phyloP scores from a whole-genome alignment of 2,888 invertebrate genomes.

The Zhuqinia jingwanae region DNA sequence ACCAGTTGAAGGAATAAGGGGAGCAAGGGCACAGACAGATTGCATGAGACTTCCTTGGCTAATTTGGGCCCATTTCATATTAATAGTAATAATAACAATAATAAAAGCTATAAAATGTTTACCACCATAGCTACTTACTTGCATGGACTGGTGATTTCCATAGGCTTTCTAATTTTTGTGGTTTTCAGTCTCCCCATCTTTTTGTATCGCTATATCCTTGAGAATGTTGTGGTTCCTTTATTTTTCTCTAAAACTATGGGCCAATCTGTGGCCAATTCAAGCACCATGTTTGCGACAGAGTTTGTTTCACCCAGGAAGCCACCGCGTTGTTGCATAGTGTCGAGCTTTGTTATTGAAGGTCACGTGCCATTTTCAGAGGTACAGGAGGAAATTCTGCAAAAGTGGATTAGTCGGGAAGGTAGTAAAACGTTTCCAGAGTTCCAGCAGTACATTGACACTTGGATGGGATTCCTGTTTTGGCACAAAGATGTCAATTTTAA shows the following conservation, averaged over 20 bases:
- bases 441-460: slow-evolving; percentile 35
- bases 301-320: slow-evolving; percentile 7
- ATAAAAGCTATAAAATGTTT: too few species aligned
- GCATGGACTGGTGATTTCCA: background rate
- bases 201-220: slow-evolving; percentile 13
- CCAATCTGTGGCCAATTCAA: slow-evolving; percentile 1
- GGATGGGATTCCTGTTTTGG: slow-evolving; percentile 60
- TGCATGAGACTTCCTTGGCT: too few species aligned
- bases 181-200: slow-evolving; percentile 35
- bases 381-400: background rate
- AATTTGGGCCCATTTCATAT: too few species aligned
- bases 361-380: background rate
- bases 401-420: background rate
- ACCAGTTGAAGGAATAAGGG: too few species aligned
- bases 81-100: too few species aligned
- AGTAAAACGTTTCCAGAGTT: slow-evolving; percentile 39
- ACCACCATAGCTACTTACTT: background rate
- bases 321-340: slow-evolving; percentile 22
- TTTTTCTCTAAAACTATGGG: background rate
- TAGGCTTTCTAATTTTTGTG: background rate
- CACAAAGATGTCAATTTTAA: slow-evolving; percentile 33
- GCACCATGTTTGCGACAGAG: slow-evolving; percentile 44
- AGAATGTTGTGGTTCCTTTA: background rate
- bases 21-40: too few species aligned
- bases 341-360: slow-evolving; percentile 42